Conservation (phyloP, 1,140 invertebrate species). For the Drosophila yakuba region DNA sequence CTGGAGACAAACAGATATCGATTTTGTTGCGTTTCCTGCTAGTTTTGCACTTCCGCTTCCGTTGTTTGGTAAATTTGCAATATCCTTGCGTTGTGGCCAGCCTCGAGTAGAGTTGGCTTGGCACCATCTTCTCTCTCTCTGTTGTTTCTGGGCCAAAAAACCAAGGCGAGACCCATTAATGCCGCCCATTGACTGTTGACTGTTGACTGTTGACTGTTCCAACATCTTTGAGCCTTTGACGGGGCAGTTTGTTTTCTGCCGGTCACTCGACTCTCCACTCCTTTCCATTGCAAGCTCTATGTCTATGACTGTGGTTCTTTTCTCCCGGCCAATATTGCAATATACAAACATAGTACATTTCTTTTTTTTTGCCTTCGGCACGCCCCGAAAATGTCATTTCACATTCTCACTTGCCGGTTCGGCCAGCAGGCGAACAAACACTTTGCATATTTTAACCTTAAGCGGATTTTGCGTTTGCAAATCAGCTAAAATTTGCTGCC, state of each 20-base stretch:
- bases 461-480: slow-evolving; percentile 64
- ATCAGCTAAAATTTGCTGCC: slow-evolving; percentile 48
- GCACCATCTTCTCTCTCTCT: neutral
- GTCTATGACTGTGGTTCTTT: neutral
- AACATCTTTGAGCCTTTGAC: slow-evolving; percentile 32
- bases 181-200: slow-evolving; percentile 20
- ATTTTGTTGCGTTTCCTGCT: slow-evolving; percentile 54
- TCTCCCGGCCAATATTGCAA: slow-evolving; percentile 33
- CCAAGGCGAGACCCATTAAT: slow-evolving; percentile 6
- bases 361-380: slow-evolving; percentile 11
- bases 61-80: slow-evolving; percentile 70
- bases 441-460: slow-evolving; percentile 61
- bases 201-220: slow-evolving; percentile 27
- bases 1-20: slow-evolving; percentile 59
- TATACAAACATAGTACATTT: slow-evolving; percentile 19
- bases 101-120: slow-evolving; percentile 19
- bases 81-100: slow-evolving; percentile 49
- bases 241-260: slow-evolving; percentile 20
- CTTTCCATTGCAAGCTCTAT: neutral
- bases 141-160: neutral
- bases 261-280: slow-evolving; percentile 13
- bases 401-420: slow-evolving; percentile 34
- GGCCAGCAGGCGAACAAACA: slow-evolving; percentile 42
- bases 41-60: slow-evolving; percentile 68
- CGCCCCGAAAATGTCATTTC: slow-evolving; percentile 41